Evolutionary conservation across 2,113 vertebrate genomes (phyloP).

Genomic region (Chlamydotis undulata): DNA sequence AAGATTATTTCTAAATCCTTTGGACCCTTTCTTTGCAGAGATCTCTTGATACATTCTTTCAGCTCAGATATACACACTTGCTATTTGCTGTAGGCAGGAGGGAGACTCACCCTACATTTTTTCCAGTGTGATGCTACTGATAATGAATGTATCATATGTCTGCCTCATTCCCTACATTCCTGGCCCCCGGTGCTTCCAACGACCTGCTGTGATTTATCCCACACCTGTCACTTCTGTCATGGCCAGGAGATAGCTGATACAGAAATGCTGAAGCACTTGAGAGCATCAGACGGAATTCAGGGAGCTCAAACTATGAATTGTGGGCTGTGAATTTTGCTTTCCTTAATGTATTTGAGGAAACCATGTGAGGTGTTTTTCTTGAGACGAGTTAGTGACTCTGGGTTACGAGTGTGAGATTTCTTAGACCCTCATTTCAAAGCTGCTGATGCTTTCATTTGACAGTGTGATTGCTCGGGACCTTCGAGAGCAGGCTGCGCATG

Average conservation of each 20-base stretch:
- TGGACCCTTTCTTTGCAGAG: neutral
- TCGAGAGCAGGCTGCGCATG: neutral
- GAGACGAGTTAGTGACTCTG: neutral
- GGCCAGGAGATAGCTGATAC: neutral
- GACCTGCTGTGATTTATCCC: neutral
- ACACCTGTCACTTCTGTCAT: neutral
- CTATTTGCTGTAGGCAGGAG: neutral
- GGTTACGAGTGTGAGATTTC: neutral
- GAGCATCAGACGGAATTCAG: neutral
- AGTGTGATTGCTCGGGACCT: neutral
- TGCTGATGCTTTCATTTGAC: neutral
- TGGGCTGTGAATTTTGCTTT: neutral
- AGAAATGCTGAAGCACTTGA: neutral
- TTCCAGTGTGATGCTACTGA: neutral
- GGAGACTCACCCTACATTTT: neutral
- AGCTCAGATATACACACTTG: rapidly evolving
- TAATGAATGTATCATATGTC: neutral
- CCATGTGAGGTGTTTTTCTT: neutral
- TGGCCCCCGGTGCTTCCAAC: neutral
- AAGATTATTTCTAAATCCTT: neutral
- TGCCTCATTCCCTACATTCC: neutral
- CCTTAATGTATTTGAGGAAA: neutral
- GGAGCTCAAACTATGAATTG: neutral
- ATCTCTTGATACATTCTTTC: neutral
- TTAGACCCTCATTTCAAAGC: neutral